Evolutionary conservation across 2,113 vertebrate genomes (phyloP).

Genomic region (Corydoras sp.): DNA sequence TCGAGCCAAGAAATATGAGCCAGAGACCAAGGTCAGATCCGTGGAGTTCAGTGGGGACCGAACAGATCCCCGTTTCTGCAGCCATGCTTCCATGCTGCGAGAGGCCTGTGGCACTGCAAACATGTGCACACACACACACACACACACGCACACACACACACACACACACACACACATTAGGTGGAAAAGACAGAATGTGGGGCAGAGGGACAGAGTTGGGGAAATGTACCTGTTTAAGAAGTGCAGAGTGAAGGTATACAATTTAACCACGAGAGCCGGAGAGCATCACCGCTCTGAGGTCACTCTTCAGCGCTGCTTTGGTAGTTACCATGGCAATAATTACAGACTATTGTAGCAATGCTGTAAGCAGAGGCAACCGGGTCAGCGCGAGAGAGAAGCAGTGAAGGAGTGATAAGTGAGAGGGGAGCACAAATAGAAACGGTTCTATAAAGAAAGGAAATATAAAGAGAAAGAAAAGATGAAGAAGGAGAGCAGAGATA

Average conservation of each 20-base stretch:
- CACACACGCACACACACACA: background rate
- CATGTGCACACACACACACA: background rate
- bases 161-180: background rate
- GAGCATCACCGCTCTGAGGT: conserved; percentile 14
- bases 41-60: conserved; percentile 9
- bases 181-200: background rate
- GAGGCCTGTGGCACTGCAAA: background rate
- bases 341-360: conserved; percentile 37
- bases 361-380: conserved; percentile 37
- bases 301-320: conserved; percentile 27
- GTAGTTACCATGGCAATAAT: conserved; percentile 46
- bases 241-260: conserved; percentile 15
- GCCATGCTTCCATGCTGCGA: too few species aligned
- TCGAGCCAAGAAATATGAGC: background rate
- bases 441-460: background rate
- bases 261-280: conserved; percentile 21
- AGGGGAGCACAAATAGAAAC: background rate
- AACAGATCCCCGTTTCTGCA: conserved; percentile 10
- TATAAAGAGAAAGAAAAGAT: background rate
- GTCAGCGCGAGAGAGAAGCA: conserved; percentile 12
- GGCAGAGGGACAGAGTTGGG: background rate
- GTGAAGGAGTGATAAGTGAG: background rate
- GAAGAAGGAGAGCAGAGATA: background rate
- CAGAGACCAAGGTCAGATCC: conserved; percentile 19
- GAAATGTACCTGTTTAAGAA: conserved; percentile 8